These are phyloP conservation scores for Macrostomum cliftonense DNA, from an alignment of 2,888 invertebrate species.

Conservation along the genomic window DNA sequence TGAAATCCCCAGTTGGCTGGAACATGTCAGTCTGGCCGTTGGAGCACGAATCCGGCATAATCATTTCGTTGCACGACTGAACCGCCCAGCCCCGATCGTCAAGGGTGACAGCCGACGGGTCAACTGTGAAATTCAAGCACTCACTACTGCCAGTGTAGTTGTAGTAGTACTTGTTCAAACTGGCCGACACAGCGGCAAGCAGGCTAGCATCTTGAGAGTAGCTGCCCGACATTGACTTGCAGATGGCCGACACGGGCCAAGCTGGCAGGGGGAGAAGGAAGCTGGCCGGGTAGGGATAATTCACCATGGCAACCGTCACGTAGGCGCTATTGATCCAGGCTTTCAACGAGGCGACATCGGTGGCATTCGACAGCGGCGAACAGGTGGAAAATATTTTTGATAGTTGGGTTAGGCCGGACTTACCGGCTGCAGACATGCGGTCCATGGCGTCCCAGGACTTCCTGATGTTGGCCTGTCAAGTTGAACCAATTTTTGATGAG, in stretches of 20 bases:
- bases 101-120: slow-evolving; percentile 44
- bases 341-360: too few relatives aligned
- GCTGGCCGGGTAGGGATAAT: slow-evolving; percentile 72
- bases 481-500: too few relatives aligned
- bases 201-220: slow-evolving; percentile 37
- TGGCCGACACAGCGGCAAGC: slow-evolving; percentile 47
- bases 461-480: slow-evolving; percentile 44
- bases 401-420: neutral
- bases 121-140: slow-evolving; percentile 48
- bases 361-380: too few relatives aligned
- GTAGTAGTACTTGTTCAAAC: slow-evolving; percentile 54
- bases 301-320: slow-evolving; percentile 58
- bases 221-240: too few relatives aligned
- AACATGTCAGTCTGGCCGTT: slow-evolving; percentile 64
- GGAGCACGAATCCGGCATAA: slow-evolving; percentile 69
- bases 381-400: neutral
- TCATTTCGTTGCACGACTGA: slow-evolving; percentile 86
- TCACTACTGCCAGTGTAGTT: slow-evolving; percentile 56
- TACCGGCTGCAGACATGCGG: slow-evolving; percentile 15
- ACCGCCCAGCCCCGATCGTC: slow-evolving; percentile 59
- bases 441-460: slow-evolving; percentile 56
- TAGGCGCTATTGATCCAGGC: too few relatives aligned
- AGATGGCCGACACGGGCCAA: slow-evolving; percentile 48
- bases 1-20: slow-evolving; percentile 47
- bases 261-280: slow-evolving; percentile 63